Base-by-base conservation (phyloP, 2,797 vertebrate genomes). In the Okamejei kenojei region DNA sequence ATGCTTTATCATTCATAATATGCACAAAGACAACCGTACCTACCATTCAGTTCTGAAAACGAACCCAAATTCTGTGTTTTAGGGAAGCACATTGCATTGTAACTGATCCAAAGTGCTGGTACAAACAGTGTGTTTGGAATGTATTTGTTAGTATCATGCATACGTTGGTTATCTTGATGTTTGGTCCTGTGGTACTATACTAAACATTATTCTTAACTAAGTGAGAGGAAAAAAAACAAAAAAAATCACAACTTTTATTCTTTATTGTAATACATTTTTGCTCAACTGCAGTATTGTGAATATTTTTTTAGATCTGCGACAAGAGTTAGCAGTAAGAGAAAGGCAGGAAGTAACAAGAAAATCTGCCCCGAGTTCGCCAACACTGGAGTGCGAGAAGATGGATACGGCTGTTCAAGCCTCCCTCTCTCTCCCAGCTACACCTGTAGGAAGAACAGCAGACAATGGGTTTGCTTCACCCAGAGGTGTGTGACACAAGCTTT, bases 321-420 rank as follows among this genome's bases (percentile, higher is more conserved):
- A 99, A 95, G 99, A 99, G 95, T 94, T 99, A 93, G 98, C 98
- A 3, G 98, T 99, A 79, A 96, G 98, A 68, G 98, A 99, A 94
- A 97, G 98, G 94, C 97, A 98, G 4, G 98, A 99, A 94, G 96
- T 97, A 4, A 97, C 95, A 35, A 95, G 98, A 61, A 99, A 98
- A 96, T 99, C 99, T 0, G 98, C 98, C 0, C 99, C 99, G 91
- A 99, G 98, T 95, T 99, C 99, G 2, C 98, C 99, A 0, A 99
- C 98, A 0, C 95, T 97, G 73, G 98, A 99, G 95, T 97, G 97
- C 32, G 98, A 99, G 94, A 98, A 98, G 96, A 98, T 97, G 91
- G 98, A 99, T 94, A 98, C 98, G 0, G 98, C 97, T 29, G 98
- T 98, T 21, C 98, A 99, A 93, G 98, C 98, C 0, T 99, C 98